Percentiles rank a stretch among this genome's conserved stretches.
These are phyloP conservation scores for Catajapyx aquilonaris DNA, from an alignment of 1,140 invertebrate genomes.

Conservation along the genomic window DNA sequence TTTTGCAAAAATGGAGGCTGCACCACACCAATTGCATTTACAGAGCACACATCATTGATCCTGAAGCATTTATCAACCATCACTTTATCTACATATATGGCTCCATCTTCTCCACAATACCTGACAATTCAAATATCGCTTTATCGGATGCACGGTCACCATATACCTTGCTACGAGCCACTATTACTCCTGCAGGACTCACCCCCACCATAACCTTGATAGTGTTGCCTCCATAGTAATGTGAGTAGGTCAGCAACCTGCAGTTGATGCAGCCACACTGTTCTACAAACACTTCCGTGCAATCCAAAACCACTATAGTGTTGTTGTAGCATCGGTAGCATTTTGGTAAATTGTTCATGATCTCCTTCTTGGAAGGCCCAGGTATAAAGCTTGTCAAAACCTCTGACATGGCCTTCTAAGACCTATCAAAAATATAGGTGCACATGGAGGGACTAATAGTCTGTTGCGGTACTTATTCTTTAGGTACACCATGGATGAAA, in stretches of 20 bases:
- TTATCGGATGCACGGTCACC: conserved; percentile 14
- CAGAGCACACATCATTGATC: no score
- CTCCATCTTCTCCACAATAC: conserved; percentile 10
- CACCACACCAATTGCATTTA: no score
- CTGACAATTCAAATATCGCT: conserved; percentile 13
- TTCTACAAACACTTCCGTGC: conserved; percentile 13
- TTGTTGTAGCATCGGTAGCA: conserved; percentile 13
- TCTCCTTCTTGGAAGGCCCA: conserved; percentile 9
- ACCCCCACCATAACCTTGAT: conserved; percentile 16
- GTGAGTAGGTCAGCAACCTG: conserved; percentile 13
- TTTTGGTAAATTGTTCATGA: conserved; percentile 11
- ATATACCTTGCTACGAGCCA: conserved; percentile 14
- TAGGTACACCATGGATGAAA: no score
- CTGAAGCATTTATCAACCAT: no score
- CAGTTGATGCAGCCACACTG: conserved; percentile 11
- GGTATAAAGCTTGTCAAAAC: no score
- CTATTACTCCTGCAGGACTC: conserved; percentile 12
- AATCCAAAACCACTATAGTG: conserved; percentile 13
- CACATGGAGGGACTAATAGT: no score
- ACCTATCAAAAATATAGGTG: no score
- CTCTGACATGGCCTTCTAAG: no score
- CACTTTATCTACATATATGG: conserved; percentile 5
- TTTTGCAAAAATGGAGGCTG: no score
- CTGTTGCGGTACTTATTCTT: no score
- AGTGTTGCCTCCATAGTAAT: conserved; percentile 16